Evolutionary conservation across 2,113 vertebrate species (phyloP).

Genomic region (Isurus oxyrinchus): DNA sequence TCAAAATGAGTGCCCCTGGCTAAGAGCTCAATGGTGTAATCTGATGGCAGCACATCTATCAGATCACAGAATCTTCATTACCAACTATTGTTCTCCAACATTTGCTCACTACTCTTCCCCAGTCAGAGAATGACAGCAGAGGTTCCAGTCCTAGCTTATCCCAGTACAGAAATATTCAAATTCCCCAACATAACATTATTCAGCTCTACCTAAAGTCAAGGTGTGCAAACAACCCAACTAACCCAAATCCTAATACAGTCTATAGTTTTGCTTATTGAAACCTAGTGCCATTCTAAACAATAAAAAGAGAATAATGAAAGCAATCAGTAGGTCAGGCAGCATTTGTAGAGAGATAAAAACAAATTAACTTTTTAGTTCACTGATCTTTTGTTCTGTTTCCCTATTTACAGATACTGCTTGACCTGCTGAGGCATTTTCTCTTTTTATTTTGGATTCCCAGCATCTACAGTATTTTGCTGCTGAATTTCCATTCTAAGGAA

Average conservation of each 20-base stretch:
- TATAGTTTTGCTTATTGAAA: not conserved
- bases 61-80: not conserved
- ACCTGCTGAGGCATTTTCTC: not conserved
- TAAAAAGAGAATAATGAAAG: not conserved
- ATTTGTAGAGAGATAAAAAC: not conserved
- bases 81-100: not conserved
- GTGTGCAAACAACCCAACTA: not conserved
- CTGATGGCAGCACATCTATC: not conserved
- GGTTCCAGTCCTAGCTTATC: not conserved
- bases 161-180: not conserved
- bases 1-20: not conserved
- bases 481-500: not conserved
- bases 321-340: not conserved
- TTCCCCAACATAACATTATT: not conserved
- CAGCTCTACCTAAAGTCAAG: not conserved
- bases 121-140: not conserved
- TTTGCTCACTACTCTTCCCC: not conserved
- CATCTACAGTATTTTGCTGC: not conserved
- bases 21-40: not conserved
- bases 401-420: not conserved
- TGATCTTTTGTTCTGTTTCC: not conserved
- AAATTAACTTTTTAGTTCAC: not conserved
- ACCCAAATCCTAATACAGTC: not conserved
- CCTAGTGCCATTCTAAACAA: not conserved
- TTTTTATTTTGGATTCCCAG: not conserved